Base-by-base conservation (phyloP, 2,113 vertebrate species). In the Menidia beryllina region DNA sequence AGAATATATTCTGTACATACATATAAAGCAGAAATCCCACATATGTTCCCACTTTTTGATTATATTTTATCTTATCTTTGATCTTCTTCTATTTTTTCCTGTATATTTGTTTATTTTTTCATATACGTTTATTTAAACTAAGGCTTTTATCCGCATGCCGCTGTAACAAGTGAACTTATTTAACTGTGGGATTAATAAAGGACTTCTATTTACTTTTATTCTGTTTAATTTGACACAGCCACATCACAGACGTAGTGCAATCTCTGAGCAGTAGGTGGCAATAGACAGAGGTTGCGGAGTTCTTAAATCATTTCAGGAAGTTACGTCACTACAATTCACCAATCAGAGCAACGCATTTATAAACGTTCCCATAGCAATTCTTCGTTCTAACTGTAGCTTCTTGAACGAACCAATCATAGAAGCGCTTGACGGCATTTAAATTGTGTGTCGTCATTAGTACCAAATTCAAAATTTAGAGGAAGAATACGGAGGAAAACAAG, bases 381-480 rank as follows among this genome's bases (percentile, higher is more conserved):
- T 2, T 0, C 3, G 4, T 2, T 1, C 15, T n/a, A 66, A 62
- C 69, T 27, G 38, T 14, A 5, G 52, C 48, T 21, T 43, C 80
- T 88, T 77, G 66, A 92, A 93, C 21, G 30, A 43, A 68, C 93
- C 93, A 94, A 94, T 94, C 82, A 56, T 48, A 43, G 38, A 1
- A 26, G 38, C 21, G 76, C 69, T 17, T 56, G 39, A 48, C 24
- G 78, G 34, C 65, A 88, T 93, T 93, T 94, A 93, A 94, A 91
- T 56, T 47, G 69, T 51, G 54, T 58, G 30, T 39, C 79, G 36
- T 79, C 62, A 56, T 48, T 0, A 6, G 2, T 11, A 11, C 47
- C 4, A 52, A 68, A 66, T 68, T 82, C 41, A 68, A 77, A 84
- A 7, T 24, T 5, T 9, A 3, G 1, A 41, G 1, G 11, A 13